A percentile compares a stretch with the other conserved stretches of the same genome.
These are phyloP conservation scores for Ylistrum balloti DNA, from an alignment of 1,140 invertebrate genomes.

Conservation along the genomic window DNA sequence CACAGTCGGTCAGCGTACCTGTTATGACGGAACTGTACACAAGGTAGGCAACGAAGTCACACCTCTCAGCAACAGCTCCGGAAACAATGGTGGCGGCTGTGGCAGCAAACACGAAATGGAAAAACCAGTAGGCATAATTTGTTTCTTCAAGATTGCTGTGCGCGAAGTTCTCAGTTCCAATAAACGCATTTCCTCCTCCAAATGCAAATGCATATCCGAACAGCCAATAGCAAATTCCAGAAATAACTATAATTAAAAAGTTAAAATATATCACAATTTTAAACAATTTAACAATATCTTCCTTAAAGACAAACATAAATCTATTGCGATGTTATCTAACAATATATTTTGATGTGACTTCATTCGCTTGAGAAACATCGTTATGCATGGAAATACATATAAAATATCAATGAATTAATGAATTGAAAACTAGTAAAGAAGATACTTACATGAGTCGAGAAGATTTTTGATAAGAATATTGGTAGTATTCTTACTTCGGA, in stretches of 20 bases:
- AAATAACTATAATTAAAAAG: constrained; percentile 81
- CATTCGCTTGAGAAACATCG: no score
- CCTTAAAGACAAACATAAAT: no score
- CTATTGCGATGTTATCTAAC: no score
- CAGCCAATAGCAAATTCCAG: constrained; percentile 84
- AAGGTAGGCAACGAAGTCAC: constrained; percentile 85
- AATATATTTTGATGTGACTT: no score
- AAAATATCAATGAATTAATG: no score
- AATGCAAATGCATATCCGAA: constrained; percentile 85
- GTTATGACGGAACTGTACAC: constrained; percentile 84
- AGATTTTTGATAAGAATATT: constrained; percentile 86
- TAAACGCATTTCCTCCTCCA: constrained; percentile 80
- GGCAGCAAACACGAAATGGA: constrained; percentile 78
- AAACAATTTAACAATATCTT: neutral
- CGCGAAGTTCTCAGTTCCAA: constrained; percentile 68
- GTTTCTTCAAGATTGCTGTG: constrained; percentile 53
- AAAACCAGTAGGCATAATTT: constrained; percentile 68
- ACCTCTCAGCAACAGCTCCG: constrained; percentile 85
- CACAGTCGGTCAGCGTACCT: constrained; percentile 75
- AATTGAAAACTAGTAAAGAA: no score
- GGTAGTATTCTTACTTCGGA: constrained; percentile 85
- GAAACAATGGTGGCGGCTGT: constrained; percentile 82
- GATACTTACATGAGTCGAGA: constrained; percentile 85
- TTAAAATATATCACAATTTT: neutral
- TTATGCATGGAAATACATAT: no score